Evolutionary conservation across 2,113 vertebrate genomes (phyloP).

Genomic region (Archocentrus centrarchus): DNA sequence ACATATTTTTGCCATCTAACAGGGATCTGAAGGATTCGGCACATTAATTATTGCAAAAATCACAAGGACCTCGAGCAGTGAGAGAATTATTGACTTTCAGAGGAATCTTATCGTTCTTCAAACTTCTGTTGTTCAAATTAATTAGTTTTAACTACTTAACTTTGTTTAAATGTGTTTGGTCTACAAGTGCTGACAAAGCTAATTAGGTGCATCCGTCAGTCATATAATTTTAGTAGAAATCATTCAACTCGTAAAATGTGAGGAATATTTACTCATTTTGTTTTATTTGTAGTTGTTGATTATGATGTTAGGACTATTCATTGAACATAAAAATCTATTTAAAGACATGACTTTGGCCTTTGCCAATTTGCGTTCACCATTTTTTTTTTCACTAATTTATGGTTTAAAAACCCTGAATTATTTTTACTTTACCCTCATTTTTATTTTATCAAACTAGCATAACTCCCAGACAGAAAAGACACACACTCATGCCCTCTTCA

Average conservation of each 20-base stretch:
- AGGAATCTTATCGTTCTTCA: not conserved
- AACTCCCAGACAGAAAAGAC: no score
- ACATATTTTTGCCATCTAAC: constrained; percentile 19
- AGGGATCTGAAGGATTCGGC: constrained; percentile 11
- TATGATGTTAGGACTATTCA: not conserved
- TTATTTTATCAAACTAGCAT: not conserved
- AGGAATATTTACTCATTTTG: not conserved
- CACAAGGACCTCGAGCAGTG: not conserved
- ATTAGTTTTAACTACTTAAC: not conserved
- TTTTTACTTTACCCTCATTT: not conserved
- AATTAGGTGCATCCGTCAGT: not conserved
- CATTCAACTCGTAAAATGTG: not conserved
- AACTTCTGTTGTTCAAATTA: constrained; percentile 13
- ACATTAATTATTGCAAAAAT: constrained; percentile 35
- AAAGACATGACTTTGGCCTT: not conserved
- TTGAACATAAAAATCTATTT: not conserved
- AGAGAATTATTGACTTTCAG: not conserved
- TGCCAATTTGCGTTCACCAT: not conserved
- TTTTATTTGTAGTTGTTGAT: not conserved
- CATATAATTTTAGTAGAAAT: not conserved
- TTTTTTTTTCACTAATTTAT: not conserved
- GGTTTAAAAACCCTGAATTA: not conserved
- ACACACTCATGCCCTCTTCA: no score
- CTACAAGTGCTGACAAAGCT: not conserved
- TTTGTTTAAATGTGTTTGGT: not conserved